Conservation (phyloP, 2,797 vertebrate species). For the Danio albolineatus region DNA sequence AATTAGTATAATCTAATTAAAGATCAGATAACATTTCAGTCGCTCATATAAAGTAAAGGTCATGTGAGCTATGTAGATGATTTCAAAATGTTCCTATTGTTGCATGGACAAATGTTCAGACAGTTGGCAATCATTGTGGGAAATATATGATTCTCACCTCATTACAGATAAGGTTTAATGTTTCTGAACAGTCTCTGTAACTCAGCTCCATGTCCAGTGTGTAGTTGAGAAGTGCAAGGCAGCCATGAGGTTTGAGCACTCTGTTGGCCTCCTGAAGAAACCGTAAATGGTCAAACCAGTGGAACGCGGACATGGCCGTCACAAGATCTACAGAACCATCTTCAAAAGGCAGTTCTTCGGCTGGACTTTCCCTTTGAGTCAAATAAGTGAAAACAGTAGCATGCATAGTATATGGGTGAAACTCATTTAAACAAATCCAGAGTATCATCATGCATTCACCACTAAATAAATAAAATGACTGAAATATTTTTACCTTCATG, state of each 20-base stretch:
- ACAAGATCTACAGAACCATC: slow-evolving; percentile 80
- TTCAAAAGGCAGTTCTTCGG: slow-evolving; percentile 79
- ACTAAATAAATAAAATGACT: neutral
- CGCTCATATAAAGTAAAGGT: neutral
- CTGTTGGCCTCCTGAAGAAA: slow-evolving; percentile 81
- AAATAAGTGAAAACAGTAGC: slow-evolving; percentile 1
- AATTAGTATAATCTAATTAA: neutral
- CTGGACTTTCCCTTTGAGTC: slow-evolving; percentile 73
- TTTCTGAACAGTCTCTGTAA: slow-evolving; percentile 67
- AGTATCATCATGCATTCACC: neutral
- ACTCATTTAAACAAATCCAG: neutral
- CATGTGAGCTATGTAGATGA: neutral
- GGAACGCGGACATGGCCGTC: slow-evolving; percentile 80
- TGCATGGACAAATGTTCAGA: neutral
- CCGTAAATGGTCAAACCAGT: slow-evolving; percentile 81
- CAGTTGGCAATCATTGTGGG: neutral
- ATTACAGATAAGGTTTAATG: slow-evolving; percentile 75
- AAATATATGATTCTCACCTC: slow-evolving; percentile 71
- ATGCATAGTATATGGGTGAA: neutral
- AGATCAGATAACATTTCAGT: neutral
- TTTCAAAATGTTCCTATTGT: neutral
- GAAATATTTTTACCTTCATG: too few relatives aligned
- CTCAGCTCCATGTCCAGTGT: slow-evolving; percentile 75
- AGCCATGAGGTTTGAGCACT: slow-evolving; percentile 78
- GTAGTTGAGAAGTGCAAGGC: slow-evolving; percentile 82